These are phyloP conservation scores for Melanogrammus aeglefinus DNA, from an alignment of 2,797 vertebrate species.

Conservation along the genomic window DNA sequence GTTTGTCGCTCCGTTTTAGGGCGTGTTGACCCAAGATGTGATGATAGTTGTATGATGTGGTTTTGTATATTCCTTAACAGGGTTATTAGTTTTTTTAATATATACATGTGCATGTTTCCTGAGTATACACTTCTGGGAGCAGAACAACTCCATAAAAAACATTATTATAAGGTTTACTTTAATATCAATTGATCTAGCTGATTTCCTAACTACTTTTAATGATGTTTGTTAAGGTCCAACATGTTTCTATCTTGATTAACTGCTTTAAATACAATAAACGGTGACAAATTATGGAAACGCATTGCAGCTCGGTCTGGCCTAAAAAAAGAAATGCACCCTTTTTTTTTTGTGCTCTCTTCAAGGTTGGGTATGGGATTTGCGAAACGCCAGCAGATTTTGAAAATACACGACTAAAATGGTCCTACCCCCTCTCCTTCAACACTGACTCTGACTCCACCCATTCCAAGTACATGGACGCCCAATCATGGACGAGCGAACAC, in stretches of 20 bases:
- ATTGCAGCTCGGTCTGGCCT: constrained; percentile 6
- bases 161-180: background rate
- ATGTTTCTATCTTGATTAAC: background rate
- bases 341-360: too few relatives aligned
- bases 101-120: constrained; percentile 1
- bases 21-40: background rate
- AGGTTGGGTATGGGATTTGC: too few relatives aligned
- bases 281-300: background rate
- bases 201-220: too few relatives aligned
- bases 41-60: constrained; percentile 28
- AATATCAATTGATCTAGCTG: background rate
- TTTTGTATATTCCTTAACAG: constrained; percentile 24
- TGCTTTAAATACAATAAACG: constrained; percentile 33
- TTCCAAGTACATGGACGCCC: too few relatives aligned
- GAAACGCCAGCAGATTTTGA: too few relatives aligned
- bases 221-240: background rate
- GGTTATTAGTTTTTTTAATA: background rate
- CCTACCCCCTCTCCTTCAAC: too few relatives aligned
- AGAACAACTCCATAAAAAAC: background rate
- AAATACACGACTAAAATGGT: too few relatives aligned
- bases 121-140: background rate
- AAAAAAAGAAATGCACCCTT: background rate
- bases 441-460: too few relatives aligned
- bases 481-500: too few relatives aligned
- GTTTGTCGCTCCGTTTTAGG: constrained; percentile 32